These are phyloP conservation scores for Drosophila putrida DNA, from an alignment of 2,888 invertebrate genomes.

Conservation along the genomic window DNA sequence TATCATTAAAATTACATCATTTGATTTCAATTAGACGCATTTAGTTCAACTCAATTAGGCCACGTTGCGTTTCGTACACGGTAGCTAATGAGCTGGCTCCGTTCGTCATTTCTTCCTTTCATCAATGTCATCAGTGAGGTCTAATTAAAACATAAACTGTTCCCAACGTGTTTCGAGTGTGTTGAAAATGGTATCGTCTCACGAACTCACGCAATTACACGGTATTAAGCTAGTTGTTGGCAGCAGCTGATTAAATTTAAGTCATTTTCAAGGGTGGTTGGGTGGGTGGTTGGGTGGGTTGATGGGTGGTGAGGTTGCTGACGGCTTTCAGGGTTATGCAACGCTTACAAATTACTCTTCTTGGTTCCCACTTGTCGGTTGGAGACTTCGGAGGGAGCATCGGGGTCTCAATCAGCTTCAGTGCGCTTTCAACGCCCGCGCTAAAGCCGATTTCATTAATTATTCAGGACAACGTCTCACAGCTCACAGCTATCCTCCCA, in stretches of 20 bases:
- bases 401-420: slow-evolving; percentile 22
- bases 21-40: slow-evolving; percentile 55
- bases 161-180: slow-evolving; percentile 22
- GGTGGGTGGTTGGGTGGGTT: not conserved
- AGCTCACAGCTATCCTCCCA: not conserved
- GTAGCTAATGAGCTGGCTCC: slow-evolving; percentile 28
- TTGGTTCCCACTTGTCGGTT: slow-evolving; percentile 2
- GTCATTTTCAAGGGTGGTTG: slow-evolving; percentile 29
- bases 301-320: not conserved
- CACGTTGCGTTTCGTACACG: slow-evolving; percentile 12
- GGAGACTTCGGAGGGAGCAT: not conserved
- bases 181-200: slow-evolving; percentile 14
- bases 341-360: slow-evolving; percentile 39
- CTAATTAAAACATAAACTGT: slow-evolving; percentile 69
- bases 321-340: slow-evolving; percentile 35
- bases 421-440: slow-evolving; percentile 37
- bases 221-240: slow-evolving; percentile 37
- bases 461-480: slow-evolving; percentile 64
- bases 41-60: slow-evolving; percentile 41
- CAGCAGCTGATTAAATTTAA: slow-evolving; percentile 52
- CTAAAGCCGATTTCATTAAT: slow-evolving; percentile 65
- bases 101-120: slow-evolving; percentile 13
- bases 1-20: slow-evolving; percentile 43
- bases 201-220: slow-evolving; percentile 40
- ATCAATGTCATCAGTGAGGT: slow-evolving; percentile 39